Percentiles rank a stretch among this genome's conserved stretches.
Evolutionary conservation across 2,888 invertebrate genomes (phyloP).

Genomic region (Xestia xanthographa): DNA sequence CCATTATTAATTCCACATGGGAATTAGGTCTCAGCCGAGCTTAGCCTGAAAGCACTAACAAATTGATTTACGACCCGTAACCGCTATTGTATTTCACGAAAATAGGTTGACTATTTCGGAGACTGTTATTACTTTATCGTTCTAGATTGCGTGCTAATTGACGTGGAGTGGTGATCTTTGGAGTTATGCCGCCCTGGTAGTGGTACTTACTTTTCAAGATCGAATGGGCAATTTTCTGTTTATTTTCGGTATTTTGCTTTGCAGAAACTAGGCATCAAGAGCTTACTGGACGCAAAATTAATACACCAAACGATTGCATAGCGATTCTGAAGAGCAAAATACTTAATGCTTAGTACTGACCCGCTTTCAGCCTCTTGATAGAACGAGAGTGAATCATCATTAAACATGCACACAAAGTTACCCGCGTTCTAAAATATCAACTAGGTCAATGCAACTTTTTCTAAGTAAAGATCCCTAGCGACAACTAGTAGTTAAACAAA

Average conservation of each 20-base stretch:
- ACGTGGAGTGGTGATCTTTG: slow-evolving; percentile 38
- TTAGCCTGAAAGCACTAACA: slow-evolving; percentile 72
- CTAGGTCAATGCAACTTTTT: slow-evolving; percentile 38
- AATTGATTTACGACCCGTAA: slow-evolving; percentile 71
- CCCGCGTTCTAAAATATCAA: slow-evolving; percentile 7
- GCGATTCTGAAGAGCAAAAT: slow-evolving; percentile 12
- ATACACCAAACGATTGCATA: slow-evolving; percentile 4
- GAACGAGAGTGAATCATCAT: slow-evolving; percentile 24
- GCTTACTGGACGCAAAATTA: too few species aligned
- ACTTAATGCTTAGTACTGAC: slow-evolving; percentile 9
- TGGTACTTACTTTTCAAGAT: slow-evolving; percentile 31
- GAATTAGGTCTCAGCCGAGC: slow-evolving; percentile 74
- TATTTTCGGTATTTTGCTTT: neutral
- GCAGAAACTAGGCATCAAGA: neutral
- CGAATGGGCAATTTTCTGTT: neutral
- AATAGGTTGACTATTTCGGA: slow-evolving; percentile 66
- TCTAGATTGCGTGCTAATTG: slow-evolving; percentile 49
- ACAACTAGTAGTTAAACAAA: slow-evolving; percentile 33
- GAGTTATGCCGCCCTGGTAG: slow-evolving; percentile 48
- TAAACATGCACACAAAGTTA: slow-evolving; percentile 14
- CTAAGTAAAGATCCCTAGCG: slow-evolving; percentile 14
- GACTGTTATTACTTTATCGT: slow-evolving; percentile 55
- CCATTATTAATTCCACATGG: slow-evolving; percentile 72
- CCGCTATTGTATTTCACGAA: slow-evolving; percentile 62
- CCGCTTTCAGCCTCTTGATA: slow-evolving; percentile 21